Base-by-base conservation (phyloP, 2,797 vertebrate genomes). In the Sparidentex hasta region DNA sequence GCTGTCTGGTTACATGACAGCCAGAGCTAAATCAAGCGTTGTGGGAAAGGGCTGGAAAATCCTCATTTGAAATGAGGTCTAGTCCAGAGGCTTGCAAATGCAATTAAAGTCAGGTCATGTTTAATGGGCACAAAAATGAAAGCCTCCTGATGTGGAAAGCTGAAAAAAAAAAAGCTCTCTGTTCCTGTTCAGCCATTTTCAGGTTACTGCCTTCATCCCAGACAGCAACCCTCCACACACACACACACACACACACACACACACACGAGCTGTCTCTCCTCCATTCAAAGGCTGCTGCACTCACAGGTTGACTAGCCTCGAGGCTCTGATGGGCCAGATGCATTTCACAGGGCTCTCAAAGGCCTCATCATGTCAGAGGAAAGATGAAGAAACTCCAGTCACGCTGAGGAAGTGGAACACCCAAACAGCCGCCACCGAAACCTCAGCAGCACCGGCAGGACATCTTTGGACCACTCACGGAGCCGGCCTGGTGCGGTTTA, bases 41-140 rank as follows among this genome's bases (percentile, higher is more conserved):
- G 63, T 67, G 61, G 75, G 62, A 89, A 83, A 81, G 51, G 80
- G 79, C 68, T 73, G 74, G 52, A 62, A 75, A 85, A 59, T 66
- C 76, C 65, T 84, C 80, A 90, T 87, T 83, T 85, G 58, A 87
- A 90, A 87, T 65, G 65, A 88, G 70, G 85, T 81, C 83, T 91
- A 74, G 85, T 81, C n/a, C 78, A 87, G 51, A 79, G 86, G 77
- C 70, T 81, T 83, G 87, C 59, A 86, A 89, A 93, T 84, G 87
- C 82, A 90, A 92, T 92, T 92, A 94, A 82, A 92, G 82, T 87
- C 62, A 67, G 86, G 84, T 90, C 88, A 86, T 89, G 86, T 92
- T 93, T 90, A 91, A 87, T 91, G 88, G 89, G 84, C 82, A 88
- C 75, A 82, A 78, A 90, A 92, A 92, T 90, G 82, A 88, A 91